Base-by-base conservation (phyloP, 2,113 vertebrate genomes). In the Chitala chitala region DNA sequence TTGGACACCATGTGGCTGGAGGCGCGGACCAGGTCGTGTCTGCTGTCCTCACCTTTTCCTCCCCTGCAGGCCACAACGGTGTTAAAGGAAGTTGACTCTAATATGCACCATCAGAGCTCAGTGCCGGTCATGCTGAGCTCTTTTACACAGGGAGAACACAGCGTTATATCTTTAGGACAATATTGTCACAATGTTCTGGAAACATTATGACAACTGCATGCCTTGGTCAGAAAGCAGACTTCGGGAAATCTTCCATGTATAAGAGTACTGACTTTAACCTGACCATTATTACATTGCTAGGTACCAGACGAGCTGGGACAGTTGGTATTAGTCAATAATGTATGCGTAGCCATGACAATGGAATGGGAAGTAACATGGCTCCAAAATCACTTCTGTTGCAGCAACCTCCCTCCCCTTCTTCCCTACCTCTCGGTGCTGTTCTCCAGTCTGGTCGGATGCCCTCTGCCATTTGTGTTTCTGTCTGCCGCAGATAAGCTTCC, bases 21-120 rank as follows among this genome's bases (percentile, higher is more conserved):
- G 4, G 88, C 89, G 15, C 84, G 89, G 5, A 94, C 88, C 90
- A 90, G 89, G 66, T 93, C 90, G 80, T 88, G 81, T 26, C 89
- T 90, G 59, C 88, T 90, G 55, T 48, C 64, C 22, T 68, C 64
- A 24, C 42, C 7, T 42, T 38, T 68, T 12, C 64, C 64, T 68
- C 24, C 46, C 64, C 64, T 68, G 42, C 6, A 17, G 51, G 22
- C 17, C 33, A 63, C 20, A 63, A 1, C 7, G n/a, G 59, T n/a
- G 31, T 36, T 38, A 9, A 20, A 63, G 59, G 31, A 54, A 3
- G 51, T n/a, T 54, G 20, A n/a, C 2, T 2, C 20, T n/a, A 6
- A 2, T n/a, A 33, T 7, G 3, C 50, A 53, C 1, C 44, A 46
- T 5, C 5, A 46, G 44, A 12, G 44, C 44, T 46, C 12, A 12